Conservation (phyloP, 2,888 invertebrate genomes). For the Teleogryllus oceanicus region DNA sequence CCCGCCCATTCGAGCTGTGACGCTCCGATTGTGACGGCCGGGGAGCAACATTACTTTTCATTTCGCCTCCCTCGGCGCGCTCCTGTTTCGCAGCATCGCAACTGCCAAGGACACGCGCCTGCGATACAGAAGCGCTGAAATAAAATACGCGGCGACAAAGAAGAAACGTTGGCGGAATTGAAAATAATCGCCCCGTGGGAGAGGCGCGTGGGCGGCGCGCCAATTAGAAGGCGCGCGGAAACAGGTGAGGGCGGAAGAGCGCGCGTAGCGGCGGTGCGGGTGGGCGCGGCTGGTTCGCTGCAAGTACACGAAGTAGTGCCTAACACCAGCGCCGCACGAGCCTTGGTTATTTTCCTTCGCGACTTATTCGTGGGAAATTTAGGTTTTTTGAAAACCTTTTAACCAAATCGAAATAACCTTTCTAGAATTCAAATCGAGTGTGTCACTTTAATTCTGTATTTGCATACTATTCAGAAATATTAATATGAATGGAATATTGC, state of each 20-base stretch:
- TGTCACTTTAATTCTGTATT: too few relatives aligned
- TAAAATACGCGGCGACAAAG: background rate
- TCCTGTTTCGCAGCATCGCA: background rate
- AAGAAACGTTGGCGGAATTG: background rate
- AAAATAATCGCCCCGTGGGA: slow-evolving; percentile 1
- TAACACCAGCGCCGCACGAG: too few relatives aligned
- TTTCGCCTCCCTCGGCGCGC: slow-evolving; percentile 7
- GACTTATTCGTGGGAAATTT: too few relatives aligned
- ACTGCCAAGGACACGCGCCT: background rate
- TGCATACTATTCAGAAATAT: too few relatives aligned
- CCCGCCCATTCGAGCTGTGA: background rate
- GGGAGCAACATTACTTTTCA: slow-evolving; percentile 1
- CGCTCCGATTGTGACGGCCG: background rate
- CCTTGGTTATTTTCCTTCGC: too few relatives aligned
- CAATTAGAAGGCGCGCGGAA: background rate
- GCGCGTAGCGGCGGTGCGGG: background rate
- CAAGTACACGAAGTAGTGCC: too few relatives aligned
- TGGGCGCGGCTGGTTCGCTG: too few relatives aligned
- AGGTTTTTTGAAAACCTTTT: too few relatives aligned
- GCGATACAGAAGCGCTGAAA: background rate
- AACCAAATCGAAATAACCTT: too few relatives aligned
- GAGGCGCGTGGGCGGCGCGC: background rate
- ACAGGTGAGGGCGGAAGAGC: background rate
- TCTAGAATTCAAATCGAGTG: too few relatives aligned
- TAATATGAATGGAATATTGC: too few relatives aligned